These are phyloP conservation scores for Cromileptes altivelis DNA, from an alignment of 2,113 vertebrate species.

Conservation along the genomic window DNA sequence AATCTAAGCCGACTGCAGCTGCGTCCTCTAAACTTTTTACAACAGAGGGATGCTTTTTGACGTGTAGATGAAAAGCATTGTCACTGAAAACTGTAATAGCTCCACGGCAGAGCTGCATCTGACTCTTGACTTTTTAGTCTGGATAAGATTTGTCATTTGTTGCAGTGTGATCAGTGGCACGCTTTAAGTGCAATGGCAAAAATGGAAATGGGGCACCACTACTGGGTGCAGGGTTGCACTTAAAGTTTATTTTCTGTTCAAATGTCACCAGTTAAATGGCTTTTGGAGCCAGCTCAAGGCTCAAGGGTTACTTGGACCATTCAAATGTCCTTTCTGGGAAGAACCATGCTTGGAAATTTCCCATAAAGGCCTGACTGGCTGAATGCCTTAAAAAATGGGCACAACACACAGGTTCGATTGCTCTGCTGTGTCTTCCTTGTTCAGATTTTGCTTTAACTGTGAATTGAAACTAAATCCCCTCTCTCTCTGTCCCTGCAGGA, in stretches of 20 bases:
- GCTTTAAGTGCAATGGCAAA: too few relatives aligned
- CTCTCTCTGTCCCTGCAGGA: constrained; percentile 44
- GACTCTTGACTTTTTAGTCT: background rate
- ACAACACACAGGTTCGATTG: background rate
- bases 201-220: background rate
- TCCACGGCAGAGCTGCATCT: background rate
- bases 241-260: too few relatives aligned
- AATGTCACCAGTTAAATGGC: background rate
- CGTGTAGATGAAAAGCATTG: background rate
- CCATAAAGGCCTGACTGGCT: background rate
- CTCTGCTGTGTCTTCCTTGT: background rate
- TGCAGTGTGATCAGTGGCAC: background rate
- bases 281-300: background rate
- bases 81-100: background rate
- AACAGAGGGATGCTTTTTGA: background rate
- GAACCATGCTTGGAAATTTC: background rate
- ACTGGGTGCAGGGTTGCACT: background rate
- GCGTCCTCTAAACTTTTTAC: background rate
- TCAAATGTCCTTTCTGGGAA: background rate
- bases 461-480: constrained; percentile 16
- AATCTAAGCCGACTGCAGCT: background rate
- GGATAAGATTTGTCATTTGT: background rate
- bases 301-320: background rate
- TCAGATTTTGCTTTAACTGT: background rate
- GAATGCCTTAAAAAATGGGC: background rate